A percentile compares a stretch with the other conserved stretches of the same genome.
phyloP scores from a whole-genome alignment of 2,113 vertebrate species.

The Tauraco erythrolophus region DNA sequence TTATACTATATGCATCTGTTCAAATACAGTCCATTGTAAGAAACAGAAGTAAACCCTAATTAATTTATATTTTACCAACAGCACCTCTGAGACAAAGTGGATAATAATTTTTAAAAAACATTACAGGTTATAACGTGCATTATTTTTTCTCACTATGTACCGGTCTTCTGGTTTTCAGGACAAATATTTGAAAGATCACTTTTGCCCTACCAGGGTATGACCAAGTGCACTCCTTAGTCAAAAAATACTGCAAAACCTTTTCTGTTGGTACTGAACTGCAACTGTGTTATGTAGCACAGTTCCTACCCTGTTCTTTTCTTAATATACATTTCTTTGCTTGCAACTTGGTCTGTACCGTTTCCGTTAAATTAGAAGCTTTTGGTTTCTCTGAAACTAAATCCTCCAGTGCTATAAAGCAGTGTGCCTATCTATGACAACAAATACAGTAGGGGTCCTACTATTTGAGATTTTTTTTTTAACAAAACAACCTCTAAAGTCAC shows the following conservation, averaged over 20 bases:
- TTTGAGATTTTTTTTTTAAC: background rate
- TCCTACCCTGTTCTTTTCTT: background rate
- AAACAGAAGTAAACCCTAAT: background rate
- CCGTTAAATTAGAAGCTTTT: background rate
- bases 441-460: background rate
- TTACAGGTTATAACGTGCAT: background rate
- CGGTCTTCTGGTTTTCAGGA: background rate
- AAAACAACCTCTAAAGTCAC: background rate
- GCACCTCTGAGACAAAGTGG: background rate
- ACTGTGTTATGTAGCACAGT: background rate
- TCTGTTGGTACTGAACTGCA: background rate
- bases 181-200: background rate
- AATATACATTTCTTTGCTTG: background rate
- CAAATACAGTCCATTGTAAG: background rate
- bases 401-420: background rate
- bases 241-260: background rate
- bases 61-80: background rate
- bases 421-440: background rate
- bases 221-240: background rate
- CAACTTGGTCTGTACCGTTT: background rate
- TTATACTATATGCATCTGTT: background rate
- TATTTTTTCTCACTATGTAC: background rate
- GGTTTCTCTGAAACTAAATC: background rate
- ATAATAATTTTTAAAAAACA: background rate
- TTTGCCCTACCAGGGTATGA: background rate